A percentile compares a stretch with the other conserved stretches of the same genome.
These are phyloP conservation scores for Catocala fraxini DNA, from an alignment of 2,888 invertebrate species.

Conservation along the genomic window DNA sequence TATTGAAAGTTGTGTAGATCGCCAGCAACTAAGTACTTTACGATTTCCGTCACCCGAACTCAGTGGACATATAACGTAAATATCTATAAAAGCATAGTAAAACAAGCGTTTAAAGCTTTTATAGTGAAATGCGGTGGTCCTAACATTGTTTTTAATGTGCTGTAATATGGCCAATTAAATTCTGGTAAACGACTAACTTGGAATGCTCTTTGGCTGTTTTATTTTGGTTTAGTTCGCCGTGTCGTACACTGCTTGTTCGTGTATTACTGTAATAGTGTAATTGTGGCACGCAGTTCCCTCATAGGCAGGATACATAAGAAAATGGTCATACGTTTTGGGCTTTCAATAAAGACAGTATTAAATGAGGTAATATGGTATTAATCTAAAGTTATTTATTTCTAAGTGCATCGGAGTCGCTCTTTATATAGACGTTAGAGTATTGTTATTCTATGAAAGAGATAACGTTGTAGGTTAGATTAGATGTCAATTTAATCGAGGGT, in stretches of 20 bases:
- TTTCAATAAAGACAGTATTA: too few relatives aligned
- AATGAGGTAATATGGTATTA: too few relatives aligned
- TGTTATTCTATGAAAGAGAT: too few relatives aligned
- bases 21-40: constrained; percentile 40
- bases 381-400: too few relatives aligned
- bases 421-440: too few relatives aligned
- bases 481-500: too few relatives aligned
- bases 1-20: constrained; percentile 2
- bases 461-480: too few relatives aligned
- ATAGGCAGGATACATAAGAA: background rate
- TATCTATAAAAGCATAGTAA: constrained; percentile 74
- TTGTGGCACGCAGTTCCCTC: background rate
- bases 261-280: constrained; percentile 2
- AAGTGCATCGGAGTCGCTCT: too few relatives aligned
- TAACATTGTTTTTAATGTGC: constrained; percentile 86
- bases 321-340: background rate
- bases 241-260: constrained; percentile 28
- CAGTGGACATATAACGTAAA: constrained; percentile 55
- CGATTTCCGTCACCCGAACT: constrained; percentile 53
- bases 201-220: constrained; percentile 50
- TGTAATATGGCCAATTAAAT: constrained; percentile 82
- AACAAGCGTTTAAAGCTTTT: constrained; percentile 70
- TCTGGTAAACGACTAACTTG: constrained; percentile 65
- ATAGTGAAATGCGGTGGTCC: constrained; percentile 80
- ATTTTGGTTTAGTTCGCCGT: constrained; percentile 44